Percentiles rank a stretch among this genome's conserved stretches.
Evolutionary conservation across 2,113 vertebrate species (phyloP).

Genomic region (Gulo gulo): DNA sequence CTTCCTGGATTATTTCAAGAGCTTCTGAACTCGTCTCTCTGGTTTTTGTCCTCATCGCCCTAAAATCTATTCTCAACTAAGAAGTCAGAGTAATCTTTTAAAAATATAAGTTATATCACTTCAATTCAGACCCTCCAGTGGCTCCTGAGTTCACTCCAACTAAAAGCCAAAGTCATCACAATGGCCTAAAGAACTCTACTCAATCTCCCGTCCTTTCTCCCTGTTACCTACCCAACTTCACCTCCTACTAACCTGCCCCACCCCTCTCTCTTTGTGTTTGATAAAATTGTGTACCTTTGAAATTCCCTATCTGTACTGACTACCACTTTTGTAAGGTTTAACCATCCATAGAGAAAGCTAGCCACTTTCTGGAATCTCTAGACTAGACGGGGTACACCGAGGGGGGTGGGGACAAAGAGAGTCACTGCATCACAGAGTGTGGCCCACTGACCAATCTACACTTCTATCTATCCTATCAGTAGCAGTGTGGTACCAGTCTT

Average conservation of each 20-base stretch:
- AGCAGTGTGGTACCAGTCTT: not conserved
- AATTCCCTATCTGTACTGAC: not conserved
- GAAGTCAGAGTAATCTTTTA: not conserved
- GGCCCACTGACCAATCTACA: not conserved
- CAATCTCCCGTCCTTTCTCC: not conserved
- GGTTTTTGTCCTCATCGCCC: not conserved
- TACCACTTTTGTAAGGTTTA: not conserved
- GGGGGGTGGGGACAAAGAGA: fast-evolving
- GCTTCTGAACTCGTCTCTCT: not conserved
- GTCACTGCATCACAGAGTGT: fast-evolving
- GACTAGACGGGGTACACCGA: not conserved
- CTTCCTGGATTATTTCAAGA: not conserved
- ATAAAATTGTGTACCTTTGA: not conserved
- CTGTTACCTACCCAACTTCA: not conserved
- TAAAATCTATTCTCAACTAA: not conserved
- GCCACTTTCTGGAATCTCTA: no score
- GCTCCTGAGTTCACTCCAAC: not conserved
- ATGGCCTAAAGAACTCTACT: not conserved
- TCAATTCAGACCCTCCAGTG: not conserved
- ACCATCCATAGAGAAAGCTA: not conserved
- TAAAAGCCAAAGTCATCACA: not conserved
- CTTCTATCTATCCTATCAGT: not conserved
- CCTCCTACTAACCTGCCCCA: not conserved
- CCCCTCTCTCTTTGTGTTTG: not conserved
- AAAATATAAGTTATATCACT: not conserved